A percentile compares a stretch with the other conserved stretches of the same genome.
These are phyloP conservation scores for Sialia sialis DNA, from an alignment of 2,113 vertebrate genomes.

Conservation along the genomic window DNA sequence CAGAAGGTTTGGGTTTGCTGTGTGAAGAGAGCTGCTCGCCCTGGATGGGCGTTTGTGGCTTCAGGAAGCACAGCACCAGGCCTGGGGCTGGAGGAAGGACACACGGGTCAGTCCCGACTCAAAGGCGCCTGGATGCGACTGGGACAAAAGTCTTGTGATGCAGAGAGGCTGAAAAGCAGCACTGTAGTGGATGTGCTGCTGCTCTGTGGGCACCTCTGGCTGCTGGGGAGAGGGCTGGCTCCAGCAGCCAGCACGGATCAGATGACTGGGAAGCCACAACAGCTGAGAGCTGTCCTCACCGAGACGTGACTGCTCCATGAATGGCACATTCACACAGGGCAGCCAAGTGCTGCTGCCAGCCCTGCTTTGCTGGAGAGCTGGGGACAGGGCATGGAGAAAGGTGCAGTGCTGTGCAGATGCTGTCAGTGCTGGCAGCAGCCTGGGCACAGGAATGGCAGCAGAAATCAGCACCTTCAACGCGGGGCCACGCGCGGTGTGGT, in stretches of 20 bases:
- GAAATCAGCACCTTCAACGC: not conserved
- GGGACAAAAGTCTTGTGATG: constrained; percentile 29
- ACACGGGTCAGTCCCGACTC: not conserved
- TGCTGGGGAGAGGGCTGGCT: not conserved
- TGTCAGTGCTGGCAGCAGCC: not conserved
- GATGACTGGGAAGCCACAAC: not conserved
- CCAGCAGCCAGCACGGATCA: not conserved
- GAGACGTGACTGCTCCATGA: not conserved
- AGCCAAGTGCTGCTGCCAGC: not conserved
- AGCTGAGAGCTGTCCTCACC: not conserved
- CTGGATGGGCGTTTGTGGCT: accelerated
- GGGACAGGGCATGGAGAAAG: not conserved
- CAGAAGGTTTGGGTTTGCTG: not conserved
- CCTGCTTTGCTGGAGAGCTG: not conserved
- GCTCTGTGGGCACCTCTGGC: not conserved
- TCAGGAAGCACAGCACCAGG: not conserved
- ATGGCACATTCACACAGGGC: not conserved
- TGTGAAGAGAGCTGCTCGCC: not conserved
- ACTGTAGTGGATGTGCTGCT: not conserved
- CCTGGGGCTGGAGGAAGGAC: not conserved
- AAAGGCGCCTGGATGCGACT: not conserved
- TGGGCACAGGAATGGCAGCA: not conserved
- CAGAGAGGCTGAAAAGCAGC: constrained; percentile 7
- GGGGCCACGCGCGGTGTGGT: not conserved
- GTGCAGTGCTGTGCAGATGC: not conserved